phyloP scores from a whole-genome alignment of 2,888 invertebrate species.

The Lucinisca nassula region DNA sequence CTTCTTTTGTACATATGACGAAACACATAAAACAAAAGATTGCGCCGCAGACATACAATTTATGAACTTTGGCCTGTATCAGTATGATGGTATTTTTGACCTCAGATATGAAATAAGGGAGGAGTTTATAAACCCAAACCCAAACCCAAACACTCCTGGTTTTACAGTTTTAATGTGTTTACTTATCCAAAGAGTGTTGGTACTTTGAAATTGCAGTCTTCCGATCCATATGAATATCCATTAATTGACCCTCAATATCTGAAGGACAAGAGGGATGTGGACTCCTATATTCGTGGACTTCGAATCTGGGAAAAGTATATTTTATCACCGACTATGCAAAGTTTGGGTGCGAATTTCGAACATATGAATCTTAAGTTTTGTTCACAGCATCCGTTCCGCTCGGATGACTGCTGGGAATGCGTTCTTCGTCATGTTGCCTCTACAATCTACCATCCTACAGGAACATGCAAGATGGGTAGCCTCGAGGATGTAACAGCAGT shows the following conservation, averaged over 20 bases:
- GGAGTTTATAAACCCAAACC: background rate
- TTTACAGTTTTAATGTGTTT: background rate
- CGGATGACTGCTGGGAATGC: conserved; percentile 53
- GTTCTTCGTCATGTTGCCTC: background rate
- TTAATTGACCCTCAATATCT: background rate
- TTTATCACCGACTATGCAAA: background rate
- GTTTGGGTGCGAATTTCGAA: background rate
- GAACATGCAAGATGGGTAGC: conserved; percentile 92
- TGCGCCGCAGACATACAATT: background rate
- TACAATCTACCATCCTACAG: conserved; percentile 90
- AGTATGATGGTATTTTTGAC: background rate
- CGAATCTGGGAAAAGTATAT: background rate
- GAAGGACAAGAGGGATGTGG: background rate
- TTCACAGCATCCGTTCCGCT: background rate
- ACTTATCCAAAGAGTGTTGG: background rate
- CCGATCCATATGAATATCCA: background rate
- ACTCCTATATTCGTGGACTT: background rate
- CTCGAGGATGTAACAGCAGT: conserved; percentile 89
- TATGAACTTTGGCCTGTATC: background rate
- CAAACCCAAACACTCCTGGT: background rate
- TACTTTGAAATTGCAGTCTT: background rate
- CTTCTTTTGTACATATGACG: conserved; percentile 44
- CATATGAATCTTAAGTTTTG: background rate
- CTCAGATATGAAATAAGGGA: background rate
- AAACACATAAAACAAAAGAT: background rate